Evolutionary conservation across 2,113 vertebrate species (phyloP).

Genomic region (Gavia stellata): DNA sequence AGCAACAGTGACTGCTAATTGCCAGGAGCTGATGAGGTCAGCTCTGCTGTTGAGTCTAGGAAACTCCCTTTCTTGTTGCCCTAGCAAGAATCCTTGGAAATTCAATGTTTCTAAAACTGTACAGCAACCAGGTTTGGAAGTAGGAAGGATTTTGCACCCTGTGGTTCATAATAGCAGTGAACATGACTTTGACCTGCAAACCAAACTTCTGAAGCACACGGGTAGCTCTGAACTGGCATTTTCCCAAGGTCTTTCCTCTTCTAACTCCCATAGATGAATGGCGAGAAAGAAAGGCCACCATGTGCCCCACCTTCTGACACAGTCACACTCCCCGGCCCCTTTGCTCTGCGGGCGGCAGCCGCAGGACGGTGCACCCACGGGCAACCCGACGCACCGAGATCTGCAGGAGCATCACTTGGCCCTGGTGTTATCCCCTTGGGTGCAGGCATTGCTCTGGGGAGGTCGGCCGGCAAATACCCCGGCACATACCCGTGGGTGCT

Average conservation of each 20-base stretch:
- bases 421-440: fast-evolving
- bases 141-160: not conserved
- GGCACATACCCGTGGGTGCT: fast-evolving
- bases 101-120: not conserved
- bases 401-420: fast-evolving
- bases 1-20: not conserved
- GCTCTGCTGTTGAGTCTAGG: not conserved
- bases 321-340: fast-evolving
- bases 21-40: constrained; percentile 20
- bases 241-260: not conserved
- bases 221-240: not conserved
- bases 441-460: not conserved
- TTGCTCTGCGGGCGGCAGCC: not conserved
- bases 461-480: fast-evolving
- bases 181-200: not conserved
- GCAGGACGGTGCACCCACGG: fast-evolving
- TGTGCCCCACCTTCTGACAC: not conserved
- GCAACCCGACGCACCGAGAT: fast-evolving
- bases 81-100: not conserved
- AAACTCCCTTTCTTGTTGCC: not conserved
- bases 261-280: not conserved
- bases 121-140: not conserved
- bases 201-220: not conserved
- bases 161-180: not conserved
- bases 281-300: fast-evolving